Conservation (phyloP, 2,888 invertebrate species). For the Brachyptera risi region DNA sequence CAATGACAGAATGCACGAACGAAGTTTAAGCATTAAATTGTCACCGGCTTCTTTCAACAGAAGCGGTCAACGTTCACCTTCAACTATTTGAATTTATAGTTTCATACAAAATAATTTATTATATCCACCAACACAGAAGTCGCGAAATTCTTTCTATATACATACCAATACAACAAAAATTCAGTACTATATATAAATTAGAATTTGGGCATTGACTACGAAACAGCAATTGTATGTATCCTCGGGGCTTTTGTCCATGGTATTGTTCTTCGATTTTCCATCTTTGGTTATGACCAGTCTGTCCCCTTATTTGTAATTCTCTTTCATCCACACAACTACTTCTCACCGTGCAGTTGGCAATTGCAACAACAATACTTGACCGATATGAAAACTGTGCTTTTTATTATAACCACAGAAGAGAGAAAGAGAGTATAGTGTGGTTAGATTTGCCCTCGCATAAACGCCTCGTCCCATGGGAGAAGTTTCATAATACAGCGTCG, state of each 20-base stretch:
- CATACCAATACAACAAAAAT: too few relatives aligned
- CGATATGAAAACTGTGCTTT: conserved; percentile 17
- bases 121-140: not conserved
- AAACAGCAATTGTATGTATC: too few relatives aligned
- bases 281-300: conserved; percentile 13
- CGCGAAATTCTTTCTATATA: not conserved
- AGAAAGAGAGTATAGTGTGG: too few relatives aligned
- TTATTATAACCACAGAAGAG: conserved; percentile 5
- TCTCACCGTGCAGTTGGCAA: too few relatives aligned
- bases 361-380: not conserved
- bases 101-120: not conserved
- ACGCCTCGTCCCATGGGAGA: conserved; percentile 2
- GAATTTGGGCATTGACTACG: too few relatives aligned
- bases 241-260: not conserved
- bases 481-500: not conserved
- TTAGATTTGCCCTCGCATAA: not conserved
- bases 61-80: not conserved
- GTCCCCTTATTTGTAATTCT: conserved; percentile 17
- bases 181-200: too few relatives aligned
- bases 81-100: conserved; percentile 2
- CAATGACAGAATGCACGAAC: too few relatives aligned
- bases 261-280: conserved; percentile 6
- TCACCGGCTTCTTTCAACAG: too few relatives aligned
- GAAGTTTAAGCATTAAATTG: too few relatives aligned
- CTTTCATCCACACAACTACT: too few relatives aligned